Evolutionary conservation across 1,140 invertebrate species (phyloP).

Genomic region (Drosophila pseudoobscura): DNA sequence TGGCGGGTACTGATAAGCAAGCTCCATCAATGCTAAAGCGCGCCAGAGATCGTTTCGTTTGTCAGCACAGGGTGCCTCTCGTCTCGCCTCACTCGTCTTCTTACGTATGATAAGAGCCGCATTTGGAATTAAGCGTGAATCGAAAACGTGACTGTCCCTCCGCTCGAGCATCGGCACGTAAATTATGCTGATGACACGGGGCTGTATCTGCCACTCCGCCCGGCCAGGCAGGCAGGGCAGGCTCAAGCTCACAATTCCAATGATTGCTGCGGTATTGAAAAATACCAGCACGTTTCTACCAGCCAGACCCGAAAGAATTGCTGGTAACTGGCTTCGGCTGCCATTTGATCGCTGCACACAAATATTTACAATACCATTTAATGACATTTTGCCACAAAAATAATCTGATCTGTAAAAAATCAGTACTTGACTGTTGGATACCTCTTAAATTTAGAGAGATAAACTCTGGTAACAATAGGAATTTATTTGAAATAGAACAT

Average conservation of each 20-base stretch:
- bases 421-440: not conserved
- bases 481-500: no score
- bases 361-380: slow-evolving; percentile 71
- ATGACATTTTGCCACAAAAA: slow-evolving; percentile 65
- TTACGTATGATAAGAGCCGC: slow-evolving; percentile 34
- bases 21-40: slow-evolving; percentile 11
- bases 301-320: slow-evolving; percentile 31
- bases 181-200: slow-evolving; percentile 68
- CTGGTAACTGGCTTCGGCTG: slow-evolving; percentile 53
- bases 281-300: slow-evolving; percentile 76
- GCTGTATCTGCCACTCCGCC: slow-evolving; percentile 16
- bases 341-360: slow-evolving; percentile 71
- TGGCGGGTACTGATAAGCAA: slow-evolving; percentile 64
- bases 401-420: slow-evolving; percentile 12
- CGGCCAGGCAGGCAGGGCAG: slow-evolving; percentile 32
- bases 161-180: slow-evolving; percentile 73
- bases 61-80: slow-evolving; percentile 5
- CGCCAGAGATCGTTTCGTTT: no score
- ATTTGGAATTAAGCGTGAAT: slow-evolving; percentile 42
- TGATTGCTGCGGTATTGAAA: slow-evolving; percentile 55
- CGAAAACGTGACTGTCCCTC: slow-evolving; percentile 68
- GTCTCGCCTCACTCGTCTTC: no score
- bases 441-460: slow-evolving; percentile 6
- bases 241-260: slow-evolving; percentile 42
- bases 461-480: no score